Evolutionary conservation across 2,113 vertebrate species (phyloP), one percentile per base, ranked within the genome.

Genomic region (Ochotona princeps): DNA sequence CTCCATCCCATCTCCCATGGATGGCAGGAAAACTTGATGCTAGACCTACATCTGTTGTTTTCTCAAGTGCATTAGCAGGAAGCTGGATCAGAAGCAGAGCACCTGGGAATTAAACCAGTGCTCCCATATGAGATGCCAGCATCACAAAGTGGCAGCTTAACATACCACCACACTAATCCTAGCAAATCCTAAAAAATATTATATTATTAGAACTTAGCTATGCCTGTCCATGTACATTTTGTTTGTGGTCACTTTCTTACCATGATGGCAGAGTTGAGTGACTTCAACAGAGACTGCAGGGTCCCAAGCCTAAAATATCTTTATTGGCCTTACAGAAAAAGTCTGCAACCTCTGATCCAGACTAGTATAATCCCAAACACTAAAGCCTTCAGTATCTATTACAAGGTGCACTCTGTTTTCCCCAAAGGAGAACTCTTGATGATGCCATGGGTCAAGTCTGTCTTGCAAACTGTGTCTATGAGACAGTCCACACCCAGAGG

Each of bases 181-280:
- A 87, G 81, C 7, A 83, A 86, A 63, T 28, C 15, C 72, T 75
- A 96, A 94, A 79, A 81, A 91, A 83, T 44, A 44, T 44, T 44
- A 67, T 78, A 86, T 38, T 85, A 63, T 26, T 73, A 73, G 87
- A 49, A 90, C 32, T 28, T 35, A 72, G 32, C 38, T 67, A 63
- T 20, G 20, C 32, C 67, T 32, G 14, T 72, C 63, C 38, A 30
- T 26, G 21, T 54, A 18, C 32, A 7, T 72, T 28, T 15, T 35
- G 25, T 30, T 65, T 73, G 1, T 1, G 54, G 25, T 35, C 60
- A 61, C 72, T 80, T 65, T 93, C 28, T 44, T 18, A 47, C 35
- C 74, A 18, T 8, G 72, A 32, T 4, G 25, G 70, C 67, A 81
- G 78, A 70, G 23, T 2, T 44, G 1, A 80, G 28, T 25, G 23